Evolutionary conservation across 2,888 invertebrate genomes (phyloP).

Genomic region (Itoplectis maculator): DNA sequence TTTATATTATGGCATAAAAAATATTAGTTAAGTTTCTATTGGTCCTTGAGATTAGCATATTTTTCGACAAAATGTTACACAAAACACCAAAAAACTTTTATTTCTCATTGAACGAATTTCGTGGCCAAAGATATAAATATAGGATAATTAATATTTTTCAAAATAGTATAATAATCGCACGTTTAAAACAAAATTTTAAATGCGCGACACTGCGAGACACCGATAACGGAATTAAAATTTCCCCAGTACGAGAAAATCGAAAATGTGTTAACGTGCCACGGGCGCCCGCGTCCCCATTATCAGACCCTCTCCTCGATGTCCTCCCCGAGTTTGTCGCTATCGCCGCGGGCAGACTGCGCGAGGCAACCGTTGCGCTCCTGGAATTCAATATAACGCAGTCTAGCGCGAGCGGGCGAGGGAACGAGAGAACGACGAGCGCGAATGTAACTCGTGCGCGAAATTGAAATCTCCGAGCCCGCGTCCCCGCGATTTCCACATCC

Average conservation of each 20-base stretch:
- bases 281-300: slow-evolving; percentile 22
- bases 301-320: background rate
- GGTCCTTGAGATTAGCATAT: no score
- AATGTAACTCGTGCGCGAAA: slow-evolving; percentile 67
- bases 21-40: no score
- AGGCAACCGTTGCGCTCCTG: slow-evolving; percentile 8
- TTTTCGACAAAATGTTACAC: no score
- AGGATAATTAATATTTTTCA: background rate
- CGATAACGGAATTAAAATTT: slow-evolving; percentile 13
- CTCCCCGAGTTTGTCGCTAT: background rate
- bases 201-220: background rate
- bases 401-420: slow-evolving; percentile 19
- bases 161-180: no score
- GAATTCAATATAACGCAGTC: slow-evolving; percentile 58
- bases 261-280: slow-evolving; percentile 21
- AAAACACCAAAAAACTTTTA: no score
- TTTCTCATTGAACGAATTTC: no score
- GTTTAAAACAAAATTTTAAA: background rate
- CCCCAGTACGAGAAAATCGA: slow-evolving; percentile 4
- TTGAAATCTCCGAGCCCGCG: slow-evolving; percentile 62
- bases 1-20: background rate
- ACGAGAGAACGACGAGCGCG: slow-evolving; percentile 51
- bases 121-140: no score
- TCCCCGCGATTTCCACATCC: slow-evolving; percentile 36
- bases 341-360: slow-evolving; percentile 47